Percentiles rank a stretch among this genome's conserved stretches.
These are phyloP conservation scores for Junco hyemalis DNA, from an alignment of 2,113 vertebrate species.

Conservation along the genomic window DNA sequence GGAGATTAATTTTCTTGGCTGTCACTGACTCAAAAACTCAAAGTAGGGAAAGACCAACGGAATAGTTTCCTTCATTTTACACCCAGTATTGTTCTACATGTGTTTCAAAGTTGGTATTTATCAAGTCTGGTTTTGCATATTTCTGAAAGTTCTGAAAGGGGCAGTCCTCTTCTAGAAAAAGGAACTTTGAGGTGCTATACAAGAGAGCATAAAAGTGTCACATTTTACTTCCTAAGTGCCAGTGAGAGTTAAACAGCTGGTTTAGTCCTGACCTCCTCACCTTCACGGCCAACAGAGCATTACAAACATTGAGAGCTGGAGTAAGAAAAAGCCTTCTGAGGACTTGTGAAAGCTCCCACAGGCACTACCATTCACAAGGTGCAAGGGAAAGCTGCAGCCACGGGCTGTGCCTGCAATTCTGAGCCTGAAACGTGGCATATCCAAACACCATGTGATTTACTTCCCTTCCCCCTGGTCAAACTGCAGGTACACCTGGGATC, in stretches of 20 bases:
- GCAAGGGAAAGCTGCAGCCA: neutral
- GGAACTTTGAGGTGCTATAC: neutral
- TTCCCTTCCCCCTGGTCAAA: neutral
- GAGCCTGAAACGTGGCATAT: neutral
- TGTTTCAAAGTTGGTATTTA: neutral
- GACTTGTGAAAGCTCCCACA: neutral
- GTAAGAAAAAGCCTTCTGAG: neutral
- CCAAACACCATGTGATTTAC: neutral
- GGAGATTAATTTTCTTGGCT: neutral
- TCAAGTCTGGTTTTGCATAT: neutral
- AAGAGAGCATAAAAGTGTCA: neutral
- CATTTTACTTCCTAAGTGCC: neutral
- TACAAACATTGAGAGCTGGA: neutral
- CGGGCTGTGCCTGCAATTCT: neutral
- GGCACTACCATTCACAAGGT: neutral
- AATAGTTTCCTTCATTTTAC: neutral
- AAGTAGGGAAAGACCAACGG: neutral
- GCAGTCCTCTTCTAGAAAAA: neutral
- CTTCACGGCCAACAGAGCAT: neutral
- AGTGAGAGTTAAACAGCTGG: neutral
- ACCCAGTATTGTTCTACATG: neutral
- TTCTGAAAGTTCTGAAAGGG: neutral
- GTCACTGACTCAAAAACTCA: neutral
- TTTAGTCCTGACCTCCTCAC: neutral
- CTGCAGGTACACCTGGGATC: neutral